Evolutionary conservation across 2,113 vertebrate species (phyloP).

Genomic region (Lophius piscatorius): DNA sequence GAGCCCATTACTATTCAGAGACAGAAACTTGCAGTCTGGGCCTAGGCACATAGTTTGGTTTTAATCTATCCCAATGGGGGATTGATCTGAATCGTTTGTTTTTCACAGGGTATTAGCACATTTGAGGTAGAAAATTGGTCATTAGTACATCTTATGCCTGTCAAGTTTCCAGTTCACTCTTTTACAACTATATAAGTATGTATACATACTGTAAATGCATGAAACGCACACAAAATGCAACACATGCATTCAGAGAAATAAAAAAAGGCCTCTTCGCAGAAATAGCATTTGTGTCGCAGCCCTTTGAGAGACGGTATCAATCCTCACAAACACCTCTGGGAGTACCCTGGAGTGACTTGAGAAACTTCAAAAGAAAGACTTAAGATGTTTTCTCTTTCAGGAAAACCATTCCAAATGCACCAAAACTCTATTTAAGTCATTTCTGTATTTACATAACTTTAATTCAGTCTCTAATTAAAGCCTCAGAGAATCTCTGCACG

Average conservation of each 20-base stretch:
- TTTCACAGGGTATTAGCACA: conserved; percentile 41
- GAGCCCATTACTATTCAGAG: conserved; percentile 63
- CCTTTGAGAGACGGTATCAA: conserved; percentile 60
- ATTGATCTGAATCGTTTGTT: conserved; percentile 45
- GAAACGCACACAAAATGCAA: neutral
- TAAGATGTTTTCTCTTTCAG: conserved; percentile 56
- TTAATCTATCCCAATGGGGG: conserved; percentile 61
- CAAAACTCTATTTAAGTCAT: conserved; percentile 71
- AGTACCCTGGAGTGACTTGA: conserved; percentile 57
- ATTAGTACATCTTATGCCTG: conserved; percentile 29
- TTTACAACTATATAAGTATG: neutral
- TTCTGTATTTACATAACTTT: conserved; percentile 78
- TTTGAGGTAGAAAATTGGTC: conserved; percentile 26
- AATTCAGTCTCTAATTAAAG: conserved; percentile 81
- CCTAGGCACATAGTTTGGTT: conserved; percentile 53
- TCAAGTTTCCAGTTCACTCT: conserved; percentile 6
- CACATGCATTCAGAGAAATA: conserved; percentile 21
- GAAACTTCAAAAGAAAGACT: conserved; percentile 72
- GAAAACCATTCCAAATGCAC: conserved; percentile 55
- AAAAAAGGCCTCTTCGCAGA: conserved; percentile 17
- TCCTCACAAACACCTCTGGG: conserved; percentile 49
- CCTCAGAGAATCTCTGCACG: conserved; percentile 69
- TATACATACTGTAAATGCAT: too few species aligned
- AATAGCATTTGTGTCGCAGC: conserved; percentile 44
- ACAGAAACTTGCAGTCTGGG: conserved; percentile 52